Percentiles rank a stretch among this genome's conserved stretches.
Evolutionary conservation across 2,797 vertebrate species (phyloP).

Genomic region (Sebastes steindachneri): DNA sequence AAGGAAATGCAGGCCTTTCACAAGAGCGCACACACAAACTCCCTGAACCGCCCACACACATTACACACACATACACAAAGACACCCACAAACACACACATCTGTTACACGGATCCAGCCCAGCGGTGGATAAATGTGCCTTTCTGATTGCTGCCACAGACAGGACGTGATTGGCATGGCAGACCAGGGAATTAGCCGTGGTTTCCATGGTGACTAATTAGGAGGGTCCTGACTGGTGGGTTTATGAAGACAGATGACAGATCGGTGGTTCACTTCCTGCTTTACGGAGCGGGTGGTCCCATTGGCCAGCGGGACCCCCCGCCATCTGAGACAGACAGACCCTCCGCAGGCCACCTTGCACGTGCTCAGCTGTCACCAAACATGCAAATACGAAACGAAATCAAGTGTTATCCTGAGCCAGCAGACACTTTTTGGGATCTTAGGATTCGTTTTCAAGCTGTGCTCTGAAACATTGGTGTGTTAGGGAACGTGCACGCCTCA

Average conservation of each 20-base stretch:
- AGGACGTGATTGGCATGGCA: constrained; percentile 79
- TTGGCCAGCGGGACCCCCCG: constrained; percentile 62
- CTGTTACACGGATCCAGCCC: constrained; percentile 70
- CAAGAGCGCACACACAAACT: constrained; percentile 37
- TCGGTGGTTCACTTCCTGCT: constrained; percentile 74
- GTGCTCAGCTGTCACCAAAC: constrained; percentile 60
- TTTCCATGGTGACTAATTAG: constrained; percentile 83
- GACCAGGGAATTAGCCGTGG: constrained; percentile 75
- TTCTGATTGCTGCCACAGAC: constrained; percentile 77
- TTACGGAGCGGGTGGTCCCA: constrained; percentile 68
- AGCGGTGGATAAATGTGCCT: constrained; percentile 78
- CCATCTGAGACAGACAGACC: constrained; percentile 63
- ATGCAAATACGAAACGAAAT: constrained; percentile 23
- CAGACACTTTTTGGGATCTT: background rate
- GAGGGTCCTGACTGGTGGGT: constrained; percentile 76
- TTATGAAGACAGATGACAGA: constrained; percentile 80
- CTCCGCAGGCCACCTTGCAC: constrained; percentile 50
- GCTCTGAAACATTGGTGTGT: background rate
- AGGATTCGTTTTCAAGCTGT: background rate
- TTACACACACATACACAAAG: constrained; percentile 10
- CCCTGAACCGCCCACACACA: constrained; percentile 47
- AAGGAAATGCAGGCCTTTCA: constrained; percentile 55
- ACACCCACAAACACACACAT: constrained; percentile 43
- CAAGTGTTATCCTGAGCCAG: constrained; percentile 13
- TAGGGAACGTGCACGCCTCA: background rate